phyloP scores from a whole-genome alignment of 2,797 vertebrate species.

The Parauchenoglanis ngamensis region DNA sequence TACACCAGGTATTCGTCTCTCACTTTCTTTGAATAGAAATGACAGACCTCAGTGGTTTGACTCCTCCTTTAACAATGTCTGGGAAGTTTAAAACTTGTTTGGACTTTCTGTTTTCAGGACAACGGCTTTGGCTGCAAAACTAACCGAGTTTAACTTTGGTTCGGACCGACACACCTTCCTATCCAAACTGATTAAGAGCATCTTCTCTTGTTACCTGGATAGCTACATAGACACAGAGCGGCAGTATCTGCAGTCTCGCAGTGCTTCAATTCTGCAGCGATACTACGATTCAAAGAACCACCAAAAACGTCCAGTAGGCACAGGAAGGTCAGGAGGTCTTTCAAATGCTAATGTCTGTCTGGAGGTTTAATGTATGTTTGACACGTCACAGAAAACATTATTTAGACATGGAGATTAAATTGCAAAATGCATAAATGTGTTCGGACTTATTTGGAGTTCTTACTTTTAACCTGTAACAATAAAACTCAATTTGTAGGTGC shows the following conservation, averaged over 20 bases:
- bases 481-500: neutral
- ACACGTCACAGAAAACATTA: neutral
- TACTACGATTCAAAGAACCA: slow-evolving; percentile 99
- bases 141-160: slow-evolving; percentile 97
- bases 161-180: slow-evolving; percentile 99
- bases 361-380: neutral
- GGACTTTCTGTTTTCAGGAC: slow-evolving; percentile 77
- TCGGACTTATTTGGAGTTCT: neutral
- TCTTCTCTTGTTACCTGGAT: slow-evolving; percentile 96
- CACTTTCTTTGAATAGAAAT: neutral
- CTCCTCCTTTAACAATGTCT: neutral
- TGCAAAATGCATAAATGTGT: neutral
- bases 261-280: slow-evolving; percentile 91
- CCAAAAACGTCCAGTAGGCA: slow-evolving; percentile 92
- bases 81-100: neutral
- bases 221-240: slow-evolving; percentile 97
- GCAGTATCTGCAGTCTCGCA: slow-evolving; percentile 92
- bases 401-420: neutral
- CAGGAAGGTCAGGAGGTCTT: slow-evolving; percentile 83
- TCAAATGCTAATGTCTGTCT: neutral
- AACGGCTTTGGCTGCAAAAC: slow-evolving; percentile 88
- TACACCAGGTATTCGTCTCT: slow-evolving; percentile 84
- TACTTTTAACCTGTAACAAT: neutral
- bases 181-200: slow-evolving; percentile 98
- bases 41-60: neutral